Conservation (phyloP, 2,888 invertebrate species). For the Herminia tarsipennalis region DNA sequence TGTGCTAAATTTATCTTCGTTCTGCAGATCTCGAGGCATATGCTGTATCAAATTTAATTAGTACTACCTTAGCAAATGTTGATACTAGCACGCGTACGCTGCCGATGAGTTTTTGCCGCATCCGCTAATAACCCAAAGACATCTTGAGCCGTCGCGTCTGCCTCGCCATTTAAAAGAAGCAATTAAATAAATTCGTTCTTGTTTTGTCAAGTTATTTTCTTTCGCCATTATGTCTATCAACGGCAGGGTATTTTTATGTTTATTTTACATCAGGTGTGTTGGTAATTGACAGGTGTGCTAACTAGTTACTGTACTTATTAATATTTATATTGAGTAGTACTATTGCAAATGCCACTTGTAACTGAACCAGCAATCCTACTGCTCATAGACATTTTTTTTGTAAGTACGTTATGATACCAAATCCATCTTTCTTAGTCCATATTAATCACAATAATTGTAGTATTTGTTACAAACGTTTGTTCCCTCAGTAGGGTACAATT, state of each 20-base stretch:
- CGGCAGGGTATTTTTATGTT: slow-evolving; percentile 36
- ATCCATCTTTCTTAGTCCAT: slow-evolving; percentile 13
- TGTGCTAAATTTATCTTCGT: slow-evolving; percentile 26
- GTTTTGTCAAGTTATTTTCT: slow-evolving; percentile 42
- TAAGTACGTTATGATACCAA: slow-evolving; percentile 13
- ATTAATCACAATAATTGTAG: slow-evolving; percentile 40
- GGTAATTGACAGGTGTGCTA: slow-evolving; percentile 38
- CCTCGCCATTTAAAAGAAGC: slow-evolving; percentile 45
- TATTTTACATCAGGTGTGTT: slow-evolving; percentile 31
- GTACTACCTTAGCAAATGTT: slow-evolving; percentile 39
- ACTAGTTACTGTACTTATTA: slow-evolving; percentile 31
- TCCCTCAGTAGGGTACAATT: slow-evolving; percentile 51
- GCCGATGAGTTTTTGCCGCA: slow-evolving; percentile 40
- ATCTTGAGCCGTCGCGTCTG: slow-evolving; percentile 37
- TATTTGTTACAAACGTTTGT: slow-evolving; percentile 29
- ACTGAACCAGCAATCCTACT: no score
- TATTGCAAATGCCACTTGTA: slow-evolving; percentile 10
- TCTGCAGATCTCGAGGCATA: slow-evolving; percentile 26
- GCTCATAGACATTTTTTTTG: no score
- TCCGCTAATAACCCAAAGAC: slow-evolving; percentile 43
- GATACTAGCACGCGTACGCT: slow-evolving; percentile 41
- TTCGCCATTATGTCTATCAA: slow-evolving; percentile 33
- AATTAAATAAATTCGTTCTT: slow-evolving; percentile 46
- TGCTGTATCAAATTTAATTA: slow-evolving; percentile 45
- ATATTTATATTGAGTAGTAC: slow-evolving; percentile 33